Base-by-base conservation (phyloP, 2,888 invertebrate genomes). In the Hemaris fuciformis region DNA sequence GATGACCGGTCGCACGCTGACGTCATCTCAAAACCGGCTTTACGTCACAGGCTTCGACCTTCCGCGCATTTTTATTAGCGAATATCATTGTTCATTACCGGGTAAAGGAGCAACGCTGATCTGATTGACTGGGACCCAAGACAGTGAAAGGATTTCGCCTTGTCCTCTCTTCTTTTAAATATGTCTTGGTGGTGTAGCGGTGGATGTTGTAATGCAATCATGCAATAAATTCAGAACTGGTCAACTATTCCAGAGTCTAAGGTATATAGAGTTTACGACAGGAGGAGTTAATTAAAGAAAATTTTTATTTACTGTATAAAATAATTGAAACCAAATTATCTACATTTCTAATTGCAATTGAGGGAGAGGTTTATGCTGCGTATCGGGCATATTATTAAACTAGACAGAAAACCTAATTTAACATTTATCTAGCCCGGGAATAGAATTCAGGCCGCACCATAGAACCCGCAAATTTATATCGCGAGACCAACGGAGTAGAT, bases 11-110 rank as follows among this genome's bases (percentile, higher is more conserved):
- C 59, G 56, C 15, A 31, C 23, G 59, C 20, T 43, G 59, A 27
- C 27, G 59, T 43, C 59, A 43, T 43, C 59, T 43, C 25, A n/a
- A 43, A 59, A 59, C 59, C 59, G 59, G 59, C 53, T 53, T 27
- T 27, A 53, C 53, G 53, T 53, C 53, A 53, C 53, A 31, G 53
- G 53, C 27, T 53, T 53, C 53, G 53, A 3, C 38, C 38, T 38
- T 38, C 38, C 38, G 38, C 38, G 38, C 38, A 38, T 27, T 53
- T 48, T 48, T 53, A 53, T 31, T 31, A 27, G 53, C 53, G 18
- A 53, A 25, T 5, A n/a, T 38, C 38, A 38, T n/a, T 38, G 38
- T 10, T 10, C 38, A 38, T 38, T 38, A 38, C 4, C 10, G n/a
- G 38, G 5, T 38, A 38, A n/a, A n/a, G n/a, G n/a, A n/a, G n/a